Percentiles rank a stretch among this genome's conserved stretches.
Conservation (phyloP, 30 jellyfish, hydroid and myxozoan species). For the Mastigias papua region DNA sequence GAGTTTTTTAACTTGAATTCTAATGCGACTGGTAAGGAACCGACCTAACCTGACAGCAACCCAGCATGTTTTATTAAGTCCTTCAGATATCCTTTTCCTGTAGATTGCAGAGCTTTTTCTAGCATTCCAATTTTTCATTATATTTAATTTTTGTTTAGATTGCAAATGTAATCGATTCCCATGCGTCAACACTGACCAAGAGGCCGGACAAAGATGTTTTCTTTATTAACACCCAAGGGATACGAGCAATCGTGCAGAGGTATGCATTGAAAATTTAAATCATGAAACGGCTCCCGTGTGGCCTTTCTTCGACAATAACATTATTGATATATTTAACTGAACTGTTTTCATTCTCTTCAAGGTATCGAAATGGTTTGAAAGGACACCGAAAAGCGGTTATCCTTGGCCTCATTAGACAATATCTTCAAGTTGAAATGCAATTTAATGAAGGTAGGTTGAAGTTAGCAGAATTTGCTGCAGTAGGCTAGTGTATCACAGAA, state of each 20-base stretch:
- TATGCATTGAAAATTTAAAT: background rate
- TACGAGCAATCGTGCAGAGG: slow-evolving; percentile 90
- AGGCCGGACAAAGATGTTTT: slow-evolving; percentile 90
- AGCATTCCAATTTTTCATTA: too few relatives aligned
- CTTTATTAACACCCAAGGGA: slow-evolving; percentile 91
- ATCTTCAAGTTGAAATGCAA: slow-evolving; percentile 85
- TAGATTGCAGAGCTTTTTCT: too few relatives aligned
- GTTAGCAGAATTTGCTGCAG: too few relatives aligned
- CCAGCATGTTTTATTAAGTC: too few relatives aligned
- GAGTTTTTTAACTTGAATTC: too few relatives aligned
- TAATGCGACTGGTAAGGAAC: too few relatives aligned
- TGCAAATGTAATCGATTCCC: slow-evolving; percentile 83
- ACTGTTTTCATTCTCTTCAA: background rate
- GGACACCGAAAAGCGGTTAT: slow-evolving; percentile 90
- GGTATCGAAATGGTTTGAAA: slow-evolving; percentile 94
- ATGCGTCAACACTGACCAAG: slow-evolving; percentile 85
- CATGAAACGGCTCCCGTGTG: background rate
- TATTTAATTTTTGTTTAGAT: slow-evolving; percentile 53
- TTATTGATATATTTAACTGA: background rate
- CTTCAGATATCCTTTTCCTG: too few relatives aligned
- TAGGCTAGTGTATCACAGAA: too few relatives aligned
- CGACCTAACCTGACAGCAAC: too few relatives aligned
- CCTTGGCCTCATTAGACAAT: slow-evolving; percentile 73
- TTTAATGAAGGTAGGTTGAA: slow-evolving; percentile 85
- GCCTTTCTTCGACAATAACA: background rate